Percentiles rank a stretch among this genome's conserved stretches.
These are phyloP conservation scores for Drosophila tani DNA, from an alignment of 1,140 invertebrate genomes.

Conservation along the genomic window DNA sequence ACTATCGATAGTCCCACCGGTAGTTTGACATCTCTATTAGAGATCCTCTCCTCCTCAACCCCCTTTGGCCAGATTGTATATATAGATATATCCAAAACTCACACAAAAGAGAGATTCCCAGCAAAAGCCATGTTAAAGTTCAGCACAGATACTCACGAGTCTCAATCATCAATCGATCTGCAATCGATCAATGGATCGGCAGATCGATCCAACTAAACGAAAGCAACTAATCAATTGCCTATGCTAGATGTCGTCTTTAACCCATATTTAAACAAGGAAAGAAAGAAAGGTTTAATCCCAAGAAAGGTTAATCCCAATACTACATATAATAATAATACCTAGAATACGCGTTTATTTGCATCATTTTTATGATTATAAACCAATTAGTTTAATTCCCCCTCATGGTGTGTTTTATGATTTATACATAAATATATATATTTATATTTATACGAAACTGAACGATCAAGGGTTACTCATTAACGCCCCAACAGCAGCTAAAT, in stretches of 20 bases:
- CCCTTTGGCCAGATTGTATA: slow-evolving; percentile 29
- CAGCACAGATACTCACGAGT: slow-evolving; percentile 39
- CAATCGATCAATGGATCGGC: no score
- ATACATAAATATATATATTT: slow-evolving; percentile 44
- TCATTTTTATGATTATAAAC: slow-evolving; percentile 34
- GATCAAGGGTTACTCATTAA: slow-evolving; percentile 38
- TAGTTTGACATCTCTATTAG: no score
- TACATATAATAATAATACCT: slow-evolving; percentile 38
- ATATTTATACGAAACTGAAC: slow-evolving; percentile 60
- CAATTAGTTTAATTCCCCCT: slow-evolving; percentile 54
- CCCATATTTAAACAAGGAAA: neutral
- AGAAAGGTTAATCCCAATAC: slow-evolving; percentile 8
- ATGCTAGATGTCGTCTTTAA: slow-evolving; percentile 78
- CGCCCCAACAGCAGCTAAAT: slow-evolving; percentile 36
- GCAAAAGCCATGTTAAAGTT: slow-evolving; percentile 51
- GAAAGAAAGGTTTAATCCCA: slow-evolving; percentile 27
- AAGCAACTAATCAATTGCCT: slow-evolving; percentile 80
- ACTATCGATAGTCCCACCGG: no score
- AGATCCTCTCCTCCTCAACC: neutral
- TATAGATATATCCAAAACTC: slow-evolving; percentile 26
- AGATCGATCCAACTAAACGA: slow-evolving; percentile 64
- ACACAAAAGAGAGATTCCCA: neutral
- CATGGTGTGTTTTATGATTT: slow-evolving; percentile 68
- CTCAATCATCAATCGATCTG: slow-evolving; percentile 36
- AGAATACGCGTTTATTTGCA: slow-evolving; percentile 36